Percentiles rank a stretch among this genome's conserved stretches.
Conservation (phyloP, 1,140 invertebrate genomes). For the Lasaia peninsularis region DNA sequence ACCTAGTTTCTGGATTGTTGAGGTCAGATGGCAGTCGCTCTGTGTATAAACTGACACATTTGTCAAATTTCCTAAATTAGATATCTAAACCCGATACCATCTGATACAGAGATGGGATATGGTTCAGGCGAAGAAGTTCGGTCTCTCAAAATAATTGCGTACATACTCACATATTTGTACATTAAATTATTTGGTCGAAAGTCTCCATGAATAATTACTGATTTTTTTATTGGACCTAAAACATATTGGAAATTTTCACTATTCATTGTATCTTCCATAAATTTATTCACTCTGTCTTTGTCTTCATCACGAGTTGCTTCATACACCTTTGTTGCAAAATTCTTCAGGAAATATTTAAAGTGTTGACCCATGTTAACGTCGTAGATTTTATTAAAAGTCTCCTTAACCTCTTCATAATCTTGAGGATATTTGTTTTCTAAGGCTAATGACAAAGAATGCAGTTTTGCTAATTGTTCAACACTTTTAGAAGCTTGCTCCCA, state of each 20-base stretch:
- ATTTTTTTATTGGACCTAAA: conserved; percentile 20
- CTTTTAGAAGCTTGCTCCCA: conserved; percentile 40
- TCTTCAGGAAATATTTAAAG: conserved; percentile 6
- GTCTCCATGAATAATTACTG: too few relatives aligned
- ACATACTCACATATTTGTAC: too few relatives aligned
- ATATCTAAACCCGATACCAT: too few relatives aligned
- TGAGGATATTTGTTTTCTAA: conserved; percentile 25
- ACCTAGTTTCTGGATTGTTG: too few relatives aligned
- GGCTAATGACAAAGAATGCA: conserved; percentile 44
- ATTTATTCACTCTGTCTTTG: conserved; percentile 25
- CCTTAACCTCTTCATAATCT: conserved; percentile 24
- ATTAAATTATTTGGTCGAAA: too few relatives aligned
- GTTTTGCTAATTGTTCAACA: conserved; percentile 35
- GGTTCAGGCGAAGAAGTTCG: too few relatives aligned
- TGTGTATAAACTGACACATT: too few relatives aligned
- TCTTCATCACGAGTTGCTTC: conserved; percentile 18
- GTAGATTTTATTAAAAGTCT: background rate
- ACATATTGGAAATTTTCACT: conserved; percentile 20
- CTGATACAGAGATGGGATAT: too few relatives aligned
- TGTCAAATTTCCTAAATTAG: too few relatives aligned
- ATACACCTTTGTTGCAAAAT: background rate
- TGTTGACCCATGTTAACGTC: too few relatives aligned
- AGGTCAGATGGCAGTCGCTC: too few relatives aligned
- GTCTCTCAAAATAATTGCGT: too few relatives aligned
- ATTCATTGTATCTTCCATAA: conserved; percentile 13